A percentile compares a stretch with the other conserved stretches of the same genome.
Evolutionary conservation across 2,888 invertebrate species (phyloP).

Genomic region (Achlya flavicornis): DNA sequence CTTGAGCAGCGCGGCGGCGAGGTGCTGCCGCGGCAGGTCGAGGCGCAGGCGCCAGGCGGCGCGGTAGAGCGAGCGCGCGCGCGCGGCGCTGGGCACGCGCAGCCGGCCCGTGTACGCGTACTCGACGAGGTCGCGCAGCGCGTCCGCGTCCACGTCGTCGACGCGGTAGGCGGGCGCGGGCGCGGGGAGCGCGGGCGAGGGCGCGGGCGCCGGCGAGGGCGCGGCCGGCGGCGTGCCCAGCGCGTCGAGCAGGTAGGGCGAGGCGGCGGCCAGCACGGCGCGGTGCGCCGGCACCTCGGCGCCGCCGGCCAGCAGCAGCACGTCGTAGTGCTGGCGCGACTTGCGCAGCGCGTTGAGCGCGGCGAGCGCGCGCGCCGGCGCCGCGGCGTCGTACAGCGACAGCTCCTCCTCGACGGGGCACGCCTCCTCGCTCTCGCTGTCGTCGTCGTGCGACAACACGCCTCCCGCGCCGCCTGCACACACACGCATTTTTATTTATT

Average conservation of each 20-base stretch:
- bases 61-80: conserved; percentile 89
- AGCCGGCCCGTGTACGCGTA: conserved; percentile 92
- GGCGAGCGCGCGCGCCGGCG: conserved; percentile 85
- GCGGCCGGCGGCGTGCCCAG: conserved; percentile 63
- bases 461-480: conserved; percentile 10
- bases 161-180: conserved; percentile 45
- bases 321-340: conserved; percentile 94
- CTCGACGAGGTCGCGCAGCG: conserved; percentile 90
- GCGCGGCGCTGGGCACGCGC: conserved; percentile 70
- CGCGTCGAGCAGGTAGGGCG: conserved; percentile 87
- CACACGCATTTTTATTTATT: no score
- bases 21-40: conserved; percentile 87
- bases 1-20: conserved; percentile 86
- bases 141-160: conserved; percentile 70
- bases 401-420: conserved; percentile 65
- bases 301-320: conserved; percentile 89
- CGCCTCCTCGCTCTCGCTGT: conserved; percentile 54
- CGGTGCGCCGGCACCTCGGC: conserved; percentile 86
- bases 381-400: conserved; percentile 82
- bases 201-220: no score
- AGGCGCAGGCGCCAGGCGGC: conserved; percentile 92
- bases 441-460: conserved; percentile 35
- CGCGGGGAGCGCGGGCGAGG: no score
- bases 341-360: conserved; percentile 91
- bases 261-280: conserved; percentile 44